Evolutionary conservation across 2,888 invertebrate genomes (phyloP).

Genomic region (Leucophenga montana): DNA sequence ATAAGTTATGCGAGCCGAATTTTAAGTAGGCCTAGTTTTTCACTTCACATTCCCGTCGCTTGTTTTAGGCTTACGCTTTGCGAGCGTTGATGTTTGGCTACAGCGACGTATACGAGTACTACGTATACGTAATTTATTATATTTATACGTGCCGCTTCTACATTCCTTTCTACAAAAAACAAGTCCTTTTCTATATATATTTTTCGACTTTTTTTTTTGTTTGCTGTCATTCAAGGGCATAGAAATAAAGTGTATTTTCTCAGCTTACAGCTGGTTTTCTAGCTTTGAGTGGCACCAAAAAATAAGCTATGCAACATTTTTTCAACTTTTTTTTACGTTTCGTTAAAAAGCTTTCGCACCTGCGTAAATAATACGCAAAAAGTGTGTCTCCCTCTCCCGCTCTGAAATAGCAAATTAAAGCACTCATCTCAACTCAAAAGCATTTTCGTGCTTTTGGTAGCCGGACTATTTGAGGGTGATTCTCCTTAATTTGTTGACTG

Average conservation of each 20-base stretch:
- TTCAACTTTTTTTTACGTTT: background rate
- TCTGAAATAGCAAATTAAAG: too few species aligned
- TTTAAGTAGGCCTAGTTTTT: conserved; percentile 46
- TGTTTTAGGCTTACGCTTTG: conserved; percentile 19
- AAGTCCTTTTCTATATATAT: background rate
- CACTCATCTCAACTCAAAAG: too few species aligned
- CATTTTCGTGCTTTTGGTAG: too few species aligned
- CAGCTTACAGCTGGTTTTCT: too few species aligned
- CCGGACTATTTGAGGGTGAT: too few species aligned
- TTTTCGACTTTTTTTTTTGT: too few species aligned
- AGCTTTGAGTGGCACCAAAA: background rate
- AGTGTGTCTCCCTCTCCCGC: background rate
- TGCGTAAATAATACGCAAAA: conserved; percentile 38
- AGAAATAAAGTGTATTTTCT: too few species aligned
- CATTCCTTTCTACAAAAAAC: background rate
- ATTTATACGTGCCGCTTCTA: conserved; percentile 47
- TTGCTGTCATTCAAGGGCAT: too few species aligned
- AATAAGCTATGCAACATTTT: background rate
- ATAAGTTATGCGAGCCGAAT: conserved; percentile 61
- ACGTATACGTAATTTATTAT: conserved; percentile 54
- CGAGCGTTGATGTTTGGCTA: conserved; percentile 13
- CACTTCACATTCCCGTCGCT: conserved; percentile 14
- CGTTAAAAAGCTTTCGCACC: conserved; percentile 4
- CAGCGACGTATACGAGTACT: too few species aligned
- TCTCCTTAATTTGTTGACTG: too few species aligned